Evolutionary conservation across 1,140 invertebrate genomes (phyloP).

Genomic region (Episyrphus balteatus): DNA sequence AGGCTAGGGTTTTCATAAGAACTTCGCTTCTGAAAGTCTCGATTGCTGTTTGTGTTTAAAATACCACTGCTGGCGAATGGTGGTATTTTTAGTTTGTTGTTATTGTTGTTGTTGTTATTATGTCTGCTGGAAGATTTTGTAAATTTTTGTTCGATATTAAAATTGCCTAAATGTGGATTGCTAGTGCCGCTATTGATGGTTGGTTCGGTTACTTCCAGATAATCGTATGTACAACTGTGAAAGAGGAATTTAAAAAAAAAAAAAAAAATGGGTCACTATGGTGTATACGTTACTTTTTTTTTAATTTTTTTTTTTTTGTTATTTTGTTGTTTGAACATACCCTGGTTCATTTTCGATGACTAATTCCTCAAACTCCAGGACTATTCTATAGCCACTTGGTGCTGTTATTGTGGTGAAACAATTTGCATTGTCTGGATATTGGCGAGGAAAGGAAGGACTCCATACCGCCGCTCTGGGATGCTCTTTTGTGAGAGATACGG

Average conservation of each 20-base stretch:
- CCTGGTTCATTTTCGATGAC: conserved; percentile 55
- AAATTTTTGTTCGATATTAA: neutral
- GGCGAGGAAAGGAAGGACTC: conserved; percentile 56
- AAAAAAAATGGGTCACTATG: too few species aligned
- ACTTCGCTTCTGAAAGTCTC: conserved; percentile 11
- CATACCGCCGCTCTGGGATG: conserved; percentile 46
- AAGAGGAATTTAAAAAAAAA: too few species aligned
- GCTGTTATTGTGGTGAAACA: conserved; percentile 49
- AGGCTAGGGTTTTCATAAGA: conserved; percentile 10
- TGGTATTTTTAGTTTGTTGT: conserved; percentile 7
- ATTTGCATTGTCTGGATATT: conserved; percentile 57
- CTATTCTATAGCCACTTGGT: conserved; percentile 46
- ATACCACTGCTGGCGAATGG: conserved; percentile 1
- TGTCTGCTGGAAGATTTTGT: conserved; percentile 8
- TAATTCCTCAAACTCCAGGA: conserved; percentile 57
- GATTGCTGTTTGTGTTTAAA: neutral
- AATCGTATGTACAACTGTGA: conserved; percentile 59
- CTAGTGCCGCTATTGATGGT: neutral
- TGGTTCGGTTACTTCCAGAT: conserved; percentile 48
- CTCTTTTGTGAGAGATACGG: conserved; percentile 44
- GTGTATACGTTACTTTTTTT: neutral
- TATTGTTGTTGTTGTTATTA: conserved; percentile 2
- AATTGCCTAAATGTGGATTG: neutral
- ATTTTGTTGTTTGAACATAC: conserved; percentile 31
- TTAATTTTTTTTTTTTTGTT: neutral